Percentiles rank a stretch among this genome's conserved stretches.
These are phyloP conservation scores for Unio pictorum DNA, from an alignment of 2,888 invertebrate species.

Conservation along the genomic window DNA sequence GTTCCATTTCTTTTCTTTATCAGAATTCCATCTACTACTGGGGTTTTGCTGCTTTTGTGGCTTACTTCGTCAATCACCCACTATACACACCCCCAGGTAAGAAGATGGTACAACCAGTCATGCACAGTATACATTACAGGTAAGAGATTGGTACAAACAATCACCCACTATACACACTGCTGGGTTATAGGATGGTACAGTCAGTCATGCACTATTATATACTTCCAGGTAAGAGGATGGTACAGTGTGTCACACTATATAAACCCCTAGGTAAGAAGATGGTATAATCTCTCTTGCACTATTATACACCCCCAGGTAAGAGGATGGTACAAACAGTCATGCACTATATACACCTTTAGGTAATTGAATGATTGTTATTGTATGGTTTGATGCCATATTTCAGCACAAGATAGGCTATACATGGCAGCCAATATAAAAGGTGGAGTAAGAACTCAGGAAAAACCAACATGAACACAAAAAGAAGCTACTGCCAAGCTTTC, in stretches of 20 bases:
- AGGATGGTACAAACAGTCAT: conserved; percentile 97
- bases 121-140: conserved; percentile 66
- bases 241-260: neutral
- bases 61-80: conserved; percentile 97
- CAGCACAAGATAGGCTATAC: no score
- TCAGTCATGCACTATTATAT: conserved; percentile 98
- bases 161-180: no score
- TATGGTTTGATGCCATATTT: no score
- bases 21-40: conserved; percentile 97
- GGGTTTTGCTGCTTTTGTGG: conserved; percentile 96
- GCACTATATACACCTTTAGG: conserved; percentile 92
- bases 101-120: conserved; percentile 7
- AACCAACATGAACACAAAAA: no score
- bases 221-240: conserved; percentile 77
- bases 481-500: no score
- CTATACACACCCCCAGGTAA: conserved; percentile 87
- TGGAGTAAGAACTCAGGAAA: no score
- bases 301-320: conserved; percentile 87
- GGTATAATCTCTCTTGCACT: no score
- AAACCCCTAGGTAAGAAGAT: conserved; percentile 66
- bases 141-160: no score
- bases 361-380: conserved; percentile 30
- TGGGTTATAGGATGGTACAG: conserved; percentile 74
- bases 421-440: no score
- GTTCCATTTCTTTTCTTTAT: neutral